phyloP scores from a whole-genome alignment of 2,113 vertebrate species.

The Acrocephalus arundinaceus region DNA sequence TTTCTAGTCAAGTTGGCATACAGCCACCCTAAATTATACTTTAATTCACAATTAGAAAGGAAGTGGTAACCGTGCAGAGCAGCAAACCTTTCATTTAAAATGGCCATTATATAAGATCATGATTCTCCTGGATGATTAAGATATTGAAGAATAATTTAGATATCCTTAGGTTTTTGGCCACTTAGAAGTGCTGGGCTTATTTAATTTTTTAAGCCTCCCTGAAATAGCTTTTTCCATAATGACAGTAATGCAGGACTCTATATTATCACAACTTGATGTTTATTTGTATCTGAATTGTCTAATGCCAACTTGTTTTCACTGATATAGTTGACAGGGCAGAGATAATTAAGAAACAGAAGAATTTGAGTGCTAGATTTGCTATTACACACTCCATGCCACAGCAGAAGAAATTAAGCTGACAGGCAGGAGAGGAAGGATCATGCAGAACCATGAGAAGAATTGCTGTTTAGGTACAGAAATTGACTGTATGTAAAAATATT shows the following conservation, averaged over 20 bases:
- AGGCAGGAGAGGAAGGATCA: not conserved
- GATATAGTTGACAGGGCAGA: constrained; percentile 45
- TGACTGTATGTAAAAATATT: constrained; percentile 1
- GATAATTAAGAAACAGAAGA: constrained; percentile 60
- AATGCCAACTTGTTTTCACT: constrained; percentile 37
- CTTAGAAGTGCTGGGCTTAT: constrained; percentile 39
- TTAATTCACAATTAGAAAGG: constrained; percentile 71
- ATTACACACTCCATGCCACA: not conserved
- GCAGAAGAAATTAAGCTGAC: constrained; percentile 47
- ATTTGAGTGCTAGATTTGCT: constrained; percentile 7
- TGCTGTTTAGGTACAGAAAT: constrained; percentile 5
- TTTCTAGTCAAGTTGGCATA: constrained; percentile 37
- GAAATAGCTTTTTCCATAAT: constrained; percentile 12
- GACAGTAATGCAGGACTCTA: constrained; percentile 10
- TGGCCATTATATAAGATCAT: constrained; percentile 38
- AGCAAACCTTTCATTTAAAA: constrained; percentile 65
- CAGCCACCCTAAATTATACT: constrained; percentile 51
- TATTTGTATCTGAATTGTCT: constrained; percentile 46
- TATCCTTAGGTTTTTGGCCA: constrained; percentile 27
- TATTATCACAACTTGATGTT: constrained; percentile 45
- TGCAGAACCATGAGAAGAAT: not conserved
- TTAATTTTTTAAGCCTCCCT: constrained; percentile 14
- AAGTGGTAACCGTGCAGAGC: constrained; percentile 59
- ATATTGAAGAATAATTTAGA: constrained; percentile 64
- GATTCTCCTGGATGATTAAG: constrained; percentile 60